Conservation (phyloP, 2,797 vertebrate genomes). For the Pangasius krempfi region DNA sequence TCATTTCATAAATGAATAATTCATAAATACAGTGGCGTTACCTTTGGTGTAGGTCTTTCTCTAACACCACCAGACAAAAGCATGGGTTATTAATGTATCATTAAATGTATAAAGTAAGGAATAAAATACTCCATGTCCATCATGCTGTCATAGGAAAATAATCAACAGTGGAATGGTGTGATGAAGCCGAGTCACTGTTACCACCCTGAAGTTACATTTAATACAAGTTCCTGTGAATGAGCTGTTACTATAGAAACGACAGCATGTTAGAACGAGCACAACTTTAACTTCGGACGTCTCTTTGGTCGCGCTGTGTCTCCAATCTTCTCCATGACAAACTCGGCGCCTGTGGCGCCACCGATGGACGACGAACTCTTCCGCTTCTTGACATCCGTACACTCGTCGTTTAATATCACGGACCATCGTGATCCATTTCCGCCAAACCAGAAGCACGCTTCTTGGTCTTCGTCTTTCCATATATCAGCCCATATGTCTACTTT, state of each 20-base stretch:
- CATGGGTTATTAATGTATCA: background rate
- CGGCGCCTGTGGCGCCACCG: background rate
- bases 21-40: background rate
- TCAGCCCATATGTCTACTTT: background rate
- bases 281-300: background rate
- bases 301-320: background rate
- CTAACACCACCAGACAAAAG: background rate
- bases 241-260: background rate
- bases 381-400: background rate
- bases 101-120: background rate
- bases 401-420: background rate
- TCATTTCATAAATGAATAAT: background rate
- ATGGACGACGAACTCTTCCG: background rate
- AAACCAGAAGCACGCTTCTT: background rate
- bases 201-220: background rate
- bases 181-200: background rate
- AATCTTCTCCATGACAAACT: background rate
- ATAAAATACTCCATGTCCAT: background rate
- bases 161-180: background rate
- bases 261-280: background rate
- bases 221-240: background rate
- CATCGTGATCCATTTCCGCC: background rate
- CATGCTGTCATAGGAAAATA: too few species aligned
- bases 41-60: background rate
- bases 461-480: background rate